Evolutionary conservation across 2,888 invertebrate genomes (phyloP), one percentile per base, ranked within the genome.

Genomic region (Cerastis rubricosa): DNA sequence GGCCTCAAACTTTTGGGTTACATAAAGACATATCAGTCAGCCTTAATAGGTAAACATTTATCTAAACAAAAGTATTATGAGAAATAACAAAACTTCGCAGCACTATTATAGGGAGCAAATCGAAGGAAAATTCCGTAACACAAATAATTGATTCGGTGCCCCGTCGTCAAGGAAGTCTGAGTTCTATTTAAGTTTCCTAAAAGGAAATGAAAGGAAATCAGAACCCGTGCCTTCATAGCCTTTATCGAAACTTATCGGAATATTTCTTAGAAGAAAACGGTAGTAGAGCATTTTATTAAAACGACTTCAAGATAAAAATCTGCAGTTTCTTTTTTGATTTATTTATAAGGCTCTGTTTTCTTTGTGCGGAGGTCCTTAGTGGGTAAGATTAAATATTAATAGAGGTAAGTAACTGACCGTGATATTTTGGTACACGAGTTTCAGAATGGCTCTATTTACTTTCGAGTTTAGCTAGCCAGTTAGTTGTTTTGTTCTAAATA

Each of bases 121-220:
- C 93, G 92, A 90, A 92, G 89, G 88, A 94, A 95, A 95, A 92
- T 95, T 94, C 90, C 88, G 91, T 91, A 94, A 95, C 94, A 94
- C 95, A 96, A 95, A 96, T 96, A 96, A 96, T 96, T 96, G 96
- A 96, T 96, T 95, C 93, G 93, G 93, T 92, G 92, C 94, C 93
- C 93, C 94, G 94, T 94, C 94, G 95, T 94, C 94, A 94, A 92
- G 95, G 94, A 96, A 95, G 93, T 95, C 96, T 95, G 94, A 93
- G 94, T 94, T 96, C 96, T 96, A 96, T 96, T 96, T 95, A 96
- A 96, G 96, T 96, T 96, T 96, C 96, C 95, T 95, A 93, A 96
- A 94, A 96, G 96, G 96, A 96, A 96, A 96, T 96, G 96, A 96
- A 96, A 96, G 96, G 96, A 96, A 96, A 96, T 96, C 96, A 95